Base-by-base conservation (phyloP, 1,140 invertebrate genomes). In the Drosophila subobscura region DNA sequence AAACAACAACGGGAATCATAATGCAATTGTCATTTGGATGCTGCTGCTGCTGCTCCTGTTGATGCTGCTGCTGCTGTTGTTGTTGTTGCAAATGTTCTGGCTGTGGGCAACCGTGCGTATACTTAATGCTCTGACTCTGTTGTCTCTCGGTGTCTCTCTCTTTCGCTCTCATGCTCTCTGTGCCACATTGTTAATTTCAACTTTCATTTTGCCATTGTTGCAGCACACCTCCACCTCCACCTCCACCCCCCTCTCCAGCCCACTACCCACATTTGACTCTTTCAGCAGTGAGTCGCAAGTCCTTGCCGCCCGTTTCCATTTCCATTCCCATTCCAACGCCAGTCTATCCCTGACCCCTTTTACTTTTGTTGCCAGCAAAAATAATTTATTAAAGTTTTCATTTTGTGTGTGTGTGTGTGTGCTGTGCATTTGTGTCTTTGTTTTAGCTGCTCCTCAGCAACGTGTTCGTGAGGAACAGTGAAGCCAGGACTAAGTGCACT, bases 311-410 rank as follows among this genome's bases (percentile, higher is more conserved):
- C 33, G 10, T 8, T 33, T 6, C 25, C 25, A 27, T 27, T 5
- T 7, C 8, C 29, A 33, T 27, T 6, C 1, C 29, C 14, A 42
- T 60, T 0, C 33, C 10, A 4, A 37, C 3, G 33, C 33, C 33
- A 12, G 8, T 37, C 33, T 37, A 37, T 37, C 33, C 33, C 33
- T 52, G 23, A 54, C 56, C 64, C 72, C 33, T 50, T 50, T 71
- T 68, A 40, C 44, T 16, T 50, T 72, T 71, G 57, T 47, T 72
- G 23, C 37, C 49, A 33, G 25, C 4, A 72, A 72, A 72, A 72
- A 73, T 73, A 72, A 72, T 73, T 72, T 64, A 72, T 73, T 63
- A 64, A 73, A 72, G 71, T 72, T 71, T 72, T 54, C 61, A 20
- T 63, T 52, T 53, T 44, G 10, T 14, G 8, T 40, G 4, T 22